Percentiles rank a stretch among this genome's conserved stretches.
These are phyloP conservation scores for Drosophila prosaltans DNA, from an alignment of 1,140 invertebrate genomes.

Conservation along the genomic window DNA sequence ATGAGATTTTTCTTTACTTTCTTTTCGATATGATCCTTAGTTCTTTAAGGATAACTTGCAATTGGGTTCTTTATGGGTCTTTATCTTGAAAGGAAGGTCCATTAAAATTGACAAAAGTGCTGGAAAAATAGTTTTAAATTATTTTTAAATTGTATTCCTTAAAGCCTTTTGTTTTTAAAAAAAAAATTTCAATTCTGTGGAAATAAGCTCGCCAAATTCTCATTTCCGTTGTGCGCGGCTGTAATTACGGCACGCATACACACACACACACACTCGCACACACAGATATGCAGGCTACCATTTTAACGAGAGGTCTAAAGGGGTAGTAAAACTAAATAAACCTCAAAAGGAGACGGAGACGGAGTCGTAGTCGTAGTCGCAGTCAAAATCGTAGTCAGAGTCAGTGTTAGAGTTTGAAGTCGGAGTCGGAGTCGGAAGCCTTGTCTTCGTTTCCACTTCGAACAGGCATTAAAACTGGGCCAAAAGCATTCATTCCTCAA, in stretches of 20 bases:
- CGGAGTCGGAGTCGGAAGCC: slow-evolving; percentile 18
- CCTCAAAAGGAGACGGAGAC: slow-evolving; percentile 1
- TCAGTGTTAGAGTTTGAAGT: background rate
- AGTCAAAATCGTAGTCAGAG: background rate
- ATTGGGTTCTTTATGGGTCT: too few species aligned
- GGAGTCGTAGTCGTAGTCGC: background rate
- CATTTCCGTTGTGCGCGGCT: slow-evolving; percentile 53
- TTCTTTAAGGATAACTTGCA: too few species aligned
- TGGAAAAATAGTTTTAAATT: background rate
- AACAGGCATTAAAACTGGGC: slow-evolving; percentile 61
- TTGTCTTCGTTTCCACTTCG: slow-evolving; percentile 52
- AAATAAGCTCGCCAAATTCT: slow-evolving; percentile 39
- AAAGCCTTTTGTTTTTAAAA: background rate
- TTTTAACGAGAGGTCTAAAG: background rate
- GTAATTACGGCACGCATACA: slow-evolving; percentile 46
- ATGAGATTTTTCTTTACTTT: too few species aligned
- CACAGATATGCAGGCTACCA: background rate
- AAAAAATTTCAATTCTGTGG: slow-evolving; percentile 12
- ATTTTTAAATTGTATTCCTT: background rate
- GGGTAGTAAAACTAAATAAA: slow-evolving; percentile 6
- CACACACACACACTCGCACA: slow-evolving; percentile 15
- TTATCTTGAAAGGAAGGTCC: too few species aligned
- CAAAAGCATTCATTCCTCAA: slow-evolving; percentile 70
- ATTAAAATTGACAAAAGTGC: too few species aligned
- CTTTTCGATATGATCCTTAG: too few species aligned